These are phyloP conservation scores for Pachliopta kotzebuea DNA, from an alignment of 2,888 invertebrate species.

Conservation along the genomic window DNA sequence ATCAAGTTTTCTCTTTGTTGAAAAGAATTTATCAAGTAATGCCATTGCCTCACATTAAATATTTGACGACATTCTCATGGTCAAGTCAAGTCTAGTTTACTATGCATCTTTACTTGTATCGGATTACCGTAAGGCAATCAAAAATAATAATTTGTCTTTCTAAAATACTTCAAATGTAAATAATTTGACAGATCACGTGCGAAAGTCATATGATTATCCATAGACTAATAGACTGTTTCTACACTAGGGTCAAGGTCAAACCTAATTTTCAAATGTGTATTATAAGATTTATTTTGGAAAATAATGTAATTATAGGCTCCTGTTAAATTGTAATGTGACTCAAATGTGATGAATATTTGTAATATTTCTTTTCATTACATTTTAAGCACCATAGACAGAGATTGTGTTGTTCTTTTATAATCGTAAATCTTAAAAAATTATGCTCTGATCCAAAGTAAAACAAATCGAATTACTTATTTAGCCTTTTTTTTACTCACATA, in stretches of 20 bases:
- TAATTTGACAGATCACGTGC: constrained; percentile 72
- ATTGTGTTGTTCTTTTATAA: no score
- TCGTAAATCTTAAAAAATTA: no score
- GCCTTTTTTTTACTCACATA: no score
- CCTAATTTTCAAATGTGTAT: background rate
- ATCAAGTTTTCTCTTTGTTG: constrained; percentile 81
- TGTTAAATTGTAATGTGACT: no score
- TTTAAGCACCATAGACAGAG: no score
- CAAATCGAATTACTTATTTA: no score
- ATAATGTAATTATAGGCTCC: no score
- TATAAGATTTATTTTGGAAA: background rate
- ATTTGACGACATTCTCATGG: constrained; percentile 54
- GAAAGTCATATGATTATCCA: constrained; percentile 74
- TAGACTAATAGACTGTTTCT: constrained; percentile 50
- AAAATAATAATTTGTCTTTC: constrained; percentile 37
- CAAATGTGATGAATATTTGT: no score
- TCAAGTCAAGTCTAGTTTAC: constrained; percentile 40
- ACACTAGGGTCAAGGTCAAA: constrained; percentile 38
- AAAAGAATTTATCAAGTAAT: constrained; percentile 87
- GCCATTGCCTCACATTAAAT: constrained; percentile 81
- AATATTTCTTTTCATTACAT: no score
- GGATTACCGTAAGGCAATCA: constrained; percentile 30
- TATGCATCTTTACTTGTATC: constrained; percentile 43
- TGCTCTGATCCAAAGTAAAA: no score
- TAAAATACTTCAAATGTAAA: constrained; percentile 46